Conservation (phyloP, 2,113 vertebrate genomes). For the Sardina pilchardus region DNA sequence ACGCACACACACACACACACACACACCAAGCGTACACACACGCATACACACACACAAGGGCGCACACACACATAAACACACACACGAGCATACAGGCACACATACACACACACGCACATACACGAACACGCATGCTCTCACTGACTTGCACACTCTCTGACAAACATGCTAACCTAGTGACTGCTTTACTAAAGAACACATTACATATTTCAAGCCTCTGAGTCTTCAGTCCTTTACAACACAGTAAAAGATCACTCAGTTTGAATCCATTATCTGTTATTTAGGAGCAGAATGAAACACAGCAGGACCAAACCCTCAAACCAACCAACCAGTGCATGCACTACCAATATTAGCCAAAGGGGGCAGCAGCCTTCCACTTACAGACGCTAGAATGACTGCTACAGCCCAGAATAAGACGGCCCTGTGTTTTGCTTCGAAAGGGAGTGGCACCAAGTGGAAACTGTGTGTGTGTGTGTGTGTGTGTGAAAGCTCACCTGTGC, state of each 20-base stretch:
- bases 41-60: background rate
- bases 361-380: background rate
- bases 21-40: background rate
- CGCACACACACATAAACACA: background rate
- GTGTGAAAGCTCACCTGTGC: constrained; percentile 73
- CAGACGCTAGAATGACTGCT: background rate
- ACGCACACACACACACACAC: background rate
- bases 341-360: background rate
- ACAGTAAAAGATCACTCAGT: background rate
- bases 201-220: background rate
- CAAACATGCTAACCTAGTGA: background rate
- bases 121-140: background rate
- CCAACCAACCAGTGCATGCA: background rate
- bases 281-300: background rate
- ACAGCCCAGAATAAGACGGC: background rate
- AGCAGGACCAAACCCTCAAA: background rate
- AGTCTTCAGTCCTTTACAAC: background rate
- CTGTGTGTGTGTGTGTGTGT: background rate
- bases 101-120: background rate
- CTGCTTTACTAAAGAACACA: background rate
- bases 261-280: background rate
- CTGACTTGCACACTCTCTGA: background rate
- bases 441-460: background rate
- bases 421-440: background rate
- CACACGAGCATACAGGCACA: background rate